Base-by-base conservation (phyloP, 2,888 invertebrate genomes). In the Acronicta psi region DNA sequence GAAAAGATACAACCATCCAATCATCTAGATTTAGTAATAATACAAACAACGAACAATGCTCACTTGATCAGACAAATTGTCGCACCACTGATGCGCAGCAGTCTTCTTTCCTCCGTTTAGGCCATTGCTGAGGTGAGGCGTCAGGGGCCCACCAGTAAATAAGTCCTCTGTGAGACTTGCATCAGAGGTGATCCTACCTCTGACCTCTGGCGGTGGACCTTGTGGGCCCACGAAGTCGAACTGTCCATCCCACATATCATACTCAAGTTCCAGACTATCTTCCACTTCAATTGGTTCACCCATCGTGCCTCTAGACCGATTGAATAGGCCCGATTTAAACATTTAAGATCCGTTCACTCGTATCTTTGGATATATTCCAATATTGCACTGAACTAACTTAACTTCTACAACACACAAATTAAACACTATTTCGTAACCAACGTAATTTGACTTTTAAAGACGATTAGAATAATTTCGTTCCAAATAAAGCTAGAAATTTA, bases 241-340 rank as follows among this genome's bases (percentile, higher is more conserved):
- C 92, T 97, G 97, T 59, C 97, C 97, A 87, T 97, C 97, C 97
- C 97, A 98, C 96, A 97, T 96, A 85, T 98, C 97, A 88, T 97
- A 97, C 88, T 97, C 97, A 89, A 97, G 94, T 83, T 97, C 97
- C 79, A 96, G 88, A 83, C 95, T 95, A 75, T 95, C 95, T 82
- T 91, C 95, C 65, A 90, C 90, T 52, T 94, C 94, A 57, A 92
- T 83, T 38, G 88, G 82, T 69, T 94, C 94, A 81, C 89, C 90
- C 93, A 94, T 93, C 74, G 87, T 79, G 79, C 86, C 89, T 79
- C 86, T 85, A 64, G 93, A 89, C 74, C 92, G 93, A 79, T 85
- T 89, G 74, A 93, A 94, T 54, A 94, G 75, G 38, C 91, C 89
- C 82, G 92, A 87, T 84, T 94, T 94, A 86, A 94, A 93, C 89